Conservation (phyloP, 2,888 invertebrate species). For the Epinotia brunnichana region DNA sequence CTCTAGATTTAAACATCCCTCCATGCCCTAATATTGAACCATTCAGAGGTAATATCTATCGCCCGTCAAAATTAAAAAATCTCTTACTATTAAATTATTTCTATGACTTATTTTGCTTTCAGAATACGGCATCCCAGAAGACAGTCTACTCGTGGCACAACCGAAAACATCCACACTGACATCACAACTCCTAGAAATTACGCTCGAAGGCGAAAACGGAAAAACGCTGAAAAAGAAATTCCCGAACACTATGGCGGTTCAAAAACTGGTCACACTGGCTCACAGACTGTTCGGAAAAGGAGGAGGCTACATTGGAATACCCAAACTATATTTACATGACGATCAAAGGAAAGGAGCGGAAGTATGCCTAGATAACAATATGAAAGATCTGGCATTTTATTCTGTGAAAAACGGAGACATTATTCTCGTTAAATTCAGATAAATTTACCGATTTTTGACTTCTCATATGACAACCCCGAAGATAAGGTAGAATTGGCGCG, state of each 20-base stretch:
- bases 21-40: no score
- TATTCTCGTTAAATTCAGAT: constrained; percentile 87
- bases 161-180: constrained; percentile 85
- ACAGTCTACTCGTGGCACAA: constrained; percentile 85
- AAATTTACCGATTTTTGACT: constrained; percentile 49
- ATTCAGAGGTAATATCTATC: background rate
- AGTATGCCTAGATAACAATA: constrained; percentile 90
- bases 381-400: constrained; percentile 92
- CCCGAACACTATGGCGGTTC: constrained; percentile 90
- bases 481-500: constrained; percentile 50
- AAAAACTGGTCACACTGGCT: constrained; percentile 91
- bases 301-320: constrained; percentile 64
- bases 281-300: constrained; percentile 87
- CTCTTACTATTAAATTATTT: background rate
- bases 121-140: constrained; percentile 94
- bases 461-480: constrained; percentile 42
- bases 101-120: constrained; percentile 10
- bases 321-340: constrained; percentile 80
- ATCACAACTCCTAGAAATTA: constrained; percentile 86
- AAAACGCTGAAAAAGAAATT: constrained; percentile 88
- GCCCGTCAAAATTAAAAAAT: background rate
- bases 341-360: constrained; percentile 85
- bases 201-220: constrained; percentile 80
- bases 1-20: no score
- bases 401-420: constrained; percentile 93